Conservation (phyloP, 1,140 invertebrate genomes). For the Scaptomyza pallida region DNA sequence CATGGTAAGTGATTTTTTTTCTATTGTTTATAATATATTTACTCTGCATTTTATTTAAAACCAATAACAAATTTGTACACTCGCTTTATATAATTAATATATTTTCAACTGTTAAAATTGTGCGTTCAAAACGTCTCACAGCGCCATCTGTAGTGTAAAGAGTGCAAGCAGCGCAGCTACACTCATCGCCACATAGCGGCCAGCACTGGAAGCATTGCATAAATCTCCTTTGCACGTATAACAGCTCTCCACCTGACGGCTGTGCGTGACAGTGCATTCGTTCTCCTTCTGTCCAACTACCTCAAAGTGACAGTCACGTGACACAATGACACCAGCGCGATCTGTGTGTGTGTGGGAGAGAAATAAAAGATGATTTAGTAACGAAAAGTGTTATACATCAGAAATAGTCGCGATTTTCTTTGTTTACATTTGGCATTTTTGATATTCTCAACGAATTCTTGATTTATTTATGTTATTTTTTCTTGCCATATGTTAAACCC, state of each 20-base stretch:
- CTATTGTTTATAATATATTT: background rate
- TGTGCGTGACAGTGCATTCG: slow-evolving; percentile 72
- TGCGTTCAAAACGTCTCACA: slow-evolving; percentile 36
- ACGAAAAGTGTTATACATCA: too few relatives aligned
- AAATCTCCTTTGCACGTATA: slow-evolving; percentile 85
- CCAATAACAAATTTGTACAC: slow-evolving; percentile 37
- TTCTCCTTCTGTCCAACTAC: slow-evolving; percentile 72
- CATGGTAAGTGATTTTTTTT: background rate
- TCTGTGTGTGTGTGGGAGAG: slow-evolving; percentile 53
- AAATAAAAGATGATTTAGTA: slow-evolving; percentile 4
- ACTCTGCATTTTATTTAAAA: slow-evolving; percentile 9
- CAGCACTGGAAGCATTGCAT: slow-evolving; percentile 85
- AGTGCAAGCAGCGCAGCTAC: slow-evolving; percentile 80
- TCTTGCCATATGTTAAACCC: slow-evolving; percentile 16
- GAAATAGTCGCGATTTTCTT: background rate
- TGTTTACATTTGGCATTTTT: background rate
- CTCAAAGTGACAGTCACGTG: slow-evolving; percentile 80
- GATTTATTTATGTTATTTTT: slow-evolving; percentile 4
- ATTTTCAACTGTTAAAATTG: background rate
- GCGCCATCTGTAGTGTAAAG: slow-evolving; percentile 58
- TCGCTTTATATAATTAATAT: background rate
- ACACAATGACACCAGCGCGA: slow-evolving; percentile 71
- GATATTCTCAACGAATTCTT: background rate
- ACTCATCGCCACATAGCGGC: slow-evolving; percentile 84
- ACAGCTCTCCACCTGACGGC: slow-evolving; percentile 79